Evolutionary conservation across 2,888 invertebrate species (phyloP).

Genomic region (Xestoiulus laeticollis): DNA sequence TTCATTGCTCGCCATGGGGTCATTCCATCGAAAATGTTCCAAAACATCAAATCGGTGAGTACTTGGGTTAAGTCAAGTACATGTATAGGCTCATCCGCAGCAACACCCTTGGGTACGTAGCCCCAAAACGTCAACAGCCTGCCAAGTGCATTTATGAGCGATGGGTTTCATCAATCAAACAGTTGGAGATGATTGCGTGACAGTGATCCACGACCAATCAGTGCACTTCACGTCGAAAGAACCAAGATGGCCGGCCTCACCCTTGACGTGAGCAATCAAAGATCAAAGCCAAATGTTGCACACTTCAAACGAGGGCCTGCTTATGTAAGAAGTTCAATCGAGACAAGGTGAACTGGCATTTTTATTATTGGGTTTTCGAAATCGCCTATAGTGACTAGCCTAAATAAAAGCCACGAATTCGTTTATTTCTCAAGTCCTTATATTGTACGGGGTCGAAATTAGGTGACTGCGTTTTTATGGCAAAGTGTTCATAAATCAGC

Average conservation of each 20-base stretch:
- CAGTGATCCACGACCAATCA: neutral
- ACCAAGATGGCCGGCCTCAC: neutral
- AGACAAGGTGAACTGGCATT: neutral
- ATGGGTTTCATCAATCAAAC: slow-evolving; percentile 7
- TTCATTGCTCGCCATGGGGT: neutral
- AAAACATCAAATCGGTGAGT: neutral
- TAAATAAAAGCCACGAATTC: slow-evolving; percentile 17
- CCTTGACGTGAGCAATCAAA: neutral
- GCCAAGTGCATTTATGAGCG: neutral
- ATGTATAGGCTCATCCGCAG: neutral
- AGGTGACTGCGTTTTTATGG: neutral
- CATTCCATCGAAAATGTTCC: neutral
- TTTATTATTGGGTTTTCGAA: neutral
- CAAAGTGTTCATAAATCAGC: slow-evolving; percentile 3
- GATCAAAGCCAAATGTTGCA: neutral
- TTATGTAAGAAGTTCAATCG: neutral
- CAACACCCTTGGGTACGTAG: neutral
- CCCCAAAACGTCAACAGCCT: neutral
- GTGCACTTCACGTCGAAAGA: neutral
- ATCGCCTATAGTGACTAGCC: neutral
- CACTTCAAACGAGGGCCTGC: neutral
- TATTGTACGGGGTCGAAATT: neutral
- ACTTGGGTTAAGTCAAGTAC: no score
- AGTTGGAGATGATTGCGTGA: neutral
- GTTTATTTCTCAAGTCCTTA: neutral